A percentile compares a stretch with the other conserved stretches of the same genome.
These are phyloP conservation scores for Drosophila sordidula DNA, from an alignment of 2,888 invertebrate species.

Conservation along the genomic window DNA sequence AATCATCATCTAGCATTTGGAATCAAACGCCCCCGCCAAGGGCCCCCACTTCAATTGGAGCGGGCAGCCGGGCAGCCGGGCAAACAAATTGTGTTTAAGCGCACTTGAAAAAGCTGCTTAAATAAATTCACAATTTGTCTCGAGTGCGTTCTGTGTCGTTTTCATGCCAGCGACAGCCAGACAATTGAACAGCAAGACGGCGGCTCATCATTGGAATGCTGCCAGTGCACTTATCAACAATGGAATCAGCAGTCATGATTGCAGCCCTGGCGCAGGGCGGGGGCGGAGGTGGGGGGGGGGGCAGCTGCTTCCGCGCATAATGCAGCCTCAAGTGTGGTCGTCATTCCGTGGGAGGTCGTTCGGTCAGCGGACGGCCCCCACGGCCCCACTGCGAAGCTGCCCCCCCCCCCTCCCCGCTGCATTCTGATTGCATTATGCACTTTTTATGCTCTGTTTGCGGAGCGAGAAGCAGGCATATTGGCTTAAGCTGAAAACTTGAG, in stretches of 20 bases:
- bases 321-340: constrained; percentile 68
- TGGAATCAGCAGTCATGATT: constrained; percentile 60
- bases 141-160: constrained; percentile 79
- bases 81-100: constrained; percentile 68
- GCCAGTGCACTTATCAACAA: constrained; percentile 47
- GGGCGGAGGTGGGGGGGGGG: neutral
- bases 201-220: constrained; percentile 61
- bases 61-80: constrained; percentile 6
- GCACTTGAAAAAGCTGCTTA: constrained; percentile 65
- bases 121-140: constrained; percentile 81
- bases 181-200: constrained; percentile 50
- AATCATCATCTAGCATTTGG: constrained; percentile 68
- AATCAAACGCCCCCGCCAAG: constrained; percentile 55
- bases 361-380: constrained; percentile 37
- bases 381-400: neutral
- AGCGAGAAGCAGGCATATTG: neutral
- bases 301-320: constrained; percentile 17
- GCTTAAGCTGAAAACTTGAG: too few relatives aligned
- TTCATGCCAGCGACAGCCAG: constrained; percentile 56
- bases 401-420: neutral
- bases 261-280: constrained; percentile 13
- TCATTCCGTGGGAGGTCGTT: constrained; percentile 66
- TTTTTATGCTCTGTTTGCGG: neutral
- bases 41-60: constrained; percentile 46
- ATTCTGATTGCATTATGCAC: neutral